Evolutionary conservation across 2,888 invertebrate genomes (phyloP).

Genomic region (Tenthredo scrophulariae): DNA sequence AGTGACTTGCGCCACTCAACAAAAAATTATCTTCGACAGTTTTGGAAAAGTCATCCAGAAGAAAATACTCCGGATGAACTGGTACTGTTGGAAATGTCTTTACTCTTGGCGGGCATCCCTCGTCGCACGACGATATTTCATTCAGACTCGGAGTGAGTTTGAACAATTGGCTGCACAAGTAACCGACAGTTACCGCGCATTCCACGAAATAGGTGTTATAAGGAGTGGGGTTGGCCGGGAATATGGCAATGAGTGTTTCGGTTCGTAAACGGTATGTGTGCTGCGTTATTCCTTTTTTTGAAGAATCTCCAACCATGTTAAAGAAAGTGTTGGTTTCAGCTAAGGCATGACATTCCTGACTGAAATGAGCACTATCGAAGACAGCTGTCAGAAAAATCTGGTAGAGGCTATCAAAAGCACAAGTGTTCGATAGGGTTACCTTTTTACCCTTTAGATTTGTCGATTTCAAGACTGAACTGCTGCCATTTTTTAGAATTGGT

Average conservation of each 20-base stretch:
- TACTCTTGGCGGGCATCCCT: background rate
- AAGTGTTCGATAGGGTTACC: background rate
- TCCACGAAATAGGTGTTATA: conserved; percentile 15
- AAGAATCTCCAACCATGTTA: background rate
- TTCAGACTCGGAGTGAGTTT: background rate
- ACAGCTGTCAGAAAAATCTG: background rate
- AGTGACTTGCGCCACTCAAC: conserved; percentile 14
- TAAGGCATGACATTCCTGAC: background rate
- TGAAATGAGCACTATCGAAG: background rate
- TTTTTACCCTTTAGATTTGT: background rate
- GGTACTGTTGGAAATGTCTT: background rate
- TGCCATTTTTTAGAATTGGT: conserved; percentile 27
- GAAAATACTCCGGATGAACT: background rate
- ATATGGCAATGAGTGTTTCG: background rate
- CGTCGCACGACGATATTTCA: conserved; percentile 15
- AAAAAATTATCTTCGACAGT: conserved; percentile 7
- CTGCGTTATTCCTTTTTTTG: conserved; percentile 6
- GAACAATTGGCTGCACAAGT: conserved; percentile 3
- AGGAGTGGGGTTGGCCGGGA: background rate
- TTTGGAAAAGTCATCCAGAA: background rate
- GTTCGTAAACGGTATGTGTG: background rate
- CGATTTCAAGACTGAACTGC: background rate
- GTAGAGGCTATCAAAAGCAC: conserved; percentile 14
- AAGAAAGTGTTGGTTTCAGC: background rate
- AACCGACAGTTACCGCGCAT: conserved; percentile 16